Conservation (phyloP, 2,888 invertebrate species). For the Sarcophaga carnaria region DNA sequence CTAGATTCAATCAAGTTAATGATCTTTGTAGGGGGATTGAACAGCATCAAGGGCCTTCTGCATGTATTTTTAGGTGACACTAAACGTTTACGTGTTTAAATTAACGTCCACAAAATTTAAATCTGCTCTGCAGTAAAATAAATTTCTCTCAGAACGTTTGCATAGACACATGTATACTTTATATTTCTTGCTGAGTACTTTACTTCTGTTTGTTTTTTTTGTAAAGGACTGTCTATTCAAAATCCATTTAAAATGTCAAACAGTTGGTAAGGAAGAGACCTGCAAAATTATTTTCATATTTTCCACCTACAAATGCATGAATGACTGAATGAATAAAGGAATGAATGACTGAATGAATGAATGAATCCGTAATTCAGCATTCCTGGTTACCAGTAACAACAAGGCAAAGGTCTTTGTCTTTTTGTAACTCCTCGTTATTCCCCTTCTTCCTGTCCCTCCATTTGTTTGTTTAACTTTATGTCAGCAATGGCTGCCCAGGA, state of each 20-base stretch:
- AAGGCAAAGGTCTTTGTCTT: constrained; percentile 57
- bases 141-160: no score
- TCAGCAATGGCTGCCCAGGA: neutral
- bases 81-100: no score
- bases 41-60: no score
- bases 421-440: neutral
- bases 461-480: no score
- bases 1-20: no score
- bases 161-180: no score
- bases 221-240: neutral
- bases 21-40: no score
- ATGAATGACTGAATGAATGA: neutral
- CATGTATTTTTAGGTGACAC: no score
- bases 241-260: constrained; percentile 48
- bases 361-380: constrained; percentile 15
- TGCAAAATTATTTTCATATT: constrained; percentile 34
- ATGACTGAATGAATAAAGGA: neutral
- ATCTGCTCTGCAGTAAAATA: no score
- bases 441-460: neutral
- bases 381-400: constrained; percentile 15
- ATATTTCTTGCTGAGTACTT: neutral
- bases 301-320: constrained; percentile 30
- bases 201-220: neutral
- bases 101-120: no score
- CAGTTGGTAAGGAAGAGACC: constrained; percentile 2